A percentile compares a stretch with the other conserved stretches of the same genome.
Conservation (phyloP, 2,797 vertebrate species). For the Ara ararauna region DNA sequence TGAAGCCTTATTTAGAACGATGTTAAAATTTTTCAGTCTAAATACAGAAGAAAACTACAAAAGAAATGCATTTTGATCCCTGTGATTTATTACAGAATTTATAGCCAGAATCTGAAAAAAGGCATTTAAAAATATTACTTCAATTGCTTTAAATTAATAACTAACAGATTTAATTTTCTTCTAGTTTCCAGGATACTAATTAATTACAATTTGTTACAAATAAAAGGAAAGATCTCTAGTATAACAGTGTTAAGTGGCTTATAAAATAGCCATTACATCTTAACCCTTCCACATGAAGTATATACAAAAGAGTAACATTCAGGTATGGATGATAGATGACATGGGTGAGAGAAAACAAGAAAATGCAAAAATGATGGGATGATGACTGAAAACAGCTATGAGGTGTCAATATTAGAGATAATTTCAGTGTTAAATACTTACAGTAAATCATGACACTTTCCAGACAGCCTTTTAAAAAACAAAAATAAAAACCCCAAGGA, state of each 20-base stretch:
- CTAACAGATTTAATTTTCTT: background rate
- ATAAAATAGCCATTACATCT: background rate
- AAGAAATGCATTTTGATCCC: background rate
- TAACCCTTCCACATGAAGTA: background rate
- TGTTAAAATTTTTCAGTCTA: background rate
- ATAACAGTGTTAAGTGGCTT: background rate
- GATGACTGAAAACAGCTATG: background rate
- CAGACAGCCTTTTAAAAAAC: background rate
- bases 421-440: background rate
- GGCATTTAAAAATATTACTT: background rate
- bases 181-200: background rate
- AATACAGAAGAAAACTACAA: background rate
- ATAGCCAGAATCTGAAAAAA: background rate
- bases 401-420: background rate
- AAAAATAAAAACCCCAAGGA: background rate
- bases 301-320: background rate
- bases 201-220: background rate
- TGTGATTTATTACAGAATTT: background rate
- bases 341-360: background rate
- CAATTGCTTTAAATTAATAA: background rate
- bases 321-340: background rate
- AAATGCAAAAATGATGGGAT: background rate
- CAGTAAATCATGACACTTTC: background rate
- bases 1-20: background rate
- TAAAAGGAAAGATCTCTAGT: background rate